These are phyloP conservation scores for Bombus soroeensis DNA, from an alignment of 1,140 invertebrate genomes.

Conservation along the genomic window DNA sequence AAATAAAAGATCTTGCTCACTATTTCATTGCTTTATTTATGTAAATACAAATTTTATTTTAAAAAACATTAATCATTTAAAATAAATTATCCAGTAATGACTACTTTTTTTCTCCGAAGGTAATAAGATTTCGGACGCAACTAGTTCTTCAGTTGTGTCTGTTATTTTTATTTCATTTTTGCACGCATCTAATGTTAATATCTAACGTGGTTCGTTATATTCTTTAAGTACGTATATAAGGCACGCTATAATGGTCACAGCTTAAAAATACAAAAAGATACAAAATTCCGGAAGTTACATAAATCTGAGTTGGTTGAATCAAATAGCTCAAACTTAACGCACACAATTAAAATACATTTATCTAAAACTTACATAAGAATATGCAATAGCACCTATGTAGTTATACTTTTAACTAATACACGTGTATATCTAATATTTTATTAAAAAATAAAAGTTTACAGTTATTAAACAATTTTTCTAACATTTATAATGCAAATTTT, in stretches of 20 bases:
- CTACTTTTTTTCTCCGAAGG: background rate
- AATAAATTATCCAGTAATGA: slow-evolving; percentile 9
- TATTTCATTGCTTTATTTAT: slow-evolving; percentile 15
- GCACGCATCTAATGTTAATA: background rate
- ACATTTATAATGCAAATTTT: background rate
- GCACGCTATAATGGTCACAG: slow-evolving; percentile 22
- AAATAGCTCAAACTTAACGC: background rate
- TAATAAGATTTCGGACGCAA: background rate
- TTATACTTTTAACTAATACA: slow-evolving; percentile 5
- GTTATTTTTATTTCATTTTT: background rate
- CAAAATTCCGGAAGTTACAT: slow-evolving; percentile 16
- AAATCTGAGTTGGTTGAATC: background rate
- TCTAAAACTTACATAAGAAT: background rate
- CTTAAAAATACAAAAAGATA: slow-evolving; percentile 5
- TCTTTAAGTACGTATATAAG: slow-evolving; percentile 27
- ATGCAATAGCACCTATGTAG: slow-evolving; percentile 33
- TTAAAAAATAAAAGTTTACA: slow-evolving; percentile 14
- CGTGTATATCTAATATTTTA: background rate
- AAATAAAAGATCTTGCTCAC: slow-evolving; percentile 9
- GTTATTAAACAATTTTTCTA: background rate
- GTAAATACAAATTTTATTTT: slow-evolving; percentile 20
- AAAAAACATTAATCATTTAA: background rate
- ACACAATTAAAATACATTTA: slow-evolving; percentile 5
- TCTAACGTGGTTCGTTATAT: background rate
- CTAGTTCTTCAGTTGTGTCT: background rate